These are phyloP conservation scores for Centropus bengalensis DNA, from an alignment of 2,113 vertebrate genomes.

Conservation along the genomic window DNA sequence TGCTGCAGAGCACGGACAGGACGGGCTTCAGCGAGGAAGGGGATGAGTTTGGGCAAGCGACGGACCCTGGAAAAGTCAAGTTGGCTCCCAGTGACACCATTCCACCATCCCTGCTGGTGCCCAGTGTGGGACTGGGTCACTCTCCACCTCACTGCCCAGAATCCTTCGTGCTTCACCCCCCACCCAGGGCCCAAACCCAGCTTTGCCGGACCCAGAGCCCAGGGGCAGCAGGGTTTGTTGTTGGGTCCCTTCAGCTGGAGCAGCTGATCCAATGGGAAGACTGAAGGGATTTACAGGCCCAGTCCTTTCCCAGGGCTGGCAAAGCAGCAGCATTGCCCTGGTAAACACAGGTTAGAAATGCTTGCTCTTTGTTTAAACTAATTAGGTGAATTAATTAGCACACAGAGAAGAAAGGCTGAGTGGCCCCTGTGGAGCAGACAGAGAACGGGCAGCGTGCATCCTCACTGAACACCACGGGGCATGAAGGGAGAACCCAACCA, in stretches of 20 bases:
- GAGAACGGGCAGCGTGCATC: fast-evolving
- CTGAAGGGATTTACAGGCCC: neutral
- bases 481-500: neutral
- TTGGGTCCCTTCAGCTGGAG: neutral
- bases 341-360: neutral
- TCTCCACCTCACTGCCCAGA: neutral
- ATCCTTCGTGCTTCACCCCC: neutral
- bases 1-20: too few species aligned
- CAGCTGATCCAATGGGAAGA: too few species aligned
- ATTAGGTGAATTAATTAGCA: neutral
- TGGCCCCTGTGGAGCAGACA: neutral
- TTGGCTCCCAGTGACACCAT: neutral
- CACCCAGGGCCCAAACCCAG: neutral
- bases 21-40: neutral
- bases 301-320: neutral
- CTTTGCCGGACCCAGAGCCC: neutral
- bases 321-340: neutral
- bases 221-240: neutral
- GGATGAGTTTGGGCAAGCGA: neutral
- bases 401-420: neutral
- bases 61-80: neutral
- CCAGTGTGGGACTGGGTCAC: fast-evolving
- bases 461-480: neutral
- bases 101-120: neutral
- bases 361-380: neutral